Conservation (phyloP, 2,797 vertebrate species). For the Oceanodroma leucorhoa region DNA sequence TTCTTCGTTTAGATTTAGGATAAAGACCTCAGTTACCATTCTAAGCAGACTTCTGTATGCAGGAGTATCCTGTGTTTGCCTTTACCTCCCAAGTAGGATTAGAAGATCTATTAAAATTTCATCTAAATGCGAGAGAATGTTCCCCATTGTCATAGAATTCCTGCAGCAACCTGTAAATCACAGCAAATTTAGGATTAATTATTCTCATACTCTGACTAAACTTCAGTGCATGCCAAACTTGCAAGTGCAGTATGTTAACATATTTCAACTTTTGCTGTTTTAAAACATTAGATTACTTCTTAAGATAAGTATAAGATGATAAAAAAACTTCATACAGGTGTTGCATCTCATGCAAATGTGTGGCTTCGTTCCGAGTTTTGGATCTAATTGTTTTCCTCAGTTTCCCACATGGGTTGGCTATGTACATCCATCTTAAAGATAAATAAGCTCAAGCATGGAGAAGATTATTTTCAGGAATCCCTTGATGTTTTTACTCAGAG, state of each 20-base stretch:
- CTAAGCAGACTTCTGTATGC: not conserved
- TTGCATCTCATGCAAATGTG: not conserved
- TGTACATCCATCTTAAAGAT: not conserved
- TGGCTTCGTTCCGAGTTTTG: not conserved
- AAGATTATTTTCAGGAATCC: not conserved
- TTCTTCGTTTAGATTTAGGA: not conserved
- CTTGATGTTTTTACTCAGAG: not conserved
- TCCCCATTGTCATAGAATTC: not conserved
- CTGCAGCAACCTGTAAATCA: not conserved
- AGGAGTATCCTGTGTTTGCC: not conserved
- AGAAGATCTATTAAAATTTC: not conserved
- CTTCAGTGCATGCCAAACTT: not conserved
- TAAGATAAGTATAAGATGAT: not conserved
- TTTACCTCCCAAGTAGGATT: not conserved
- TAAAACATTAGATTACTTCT: not conserved
- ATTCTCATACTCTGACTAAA: not conserved
- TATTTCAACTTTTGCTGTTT: not conserved
- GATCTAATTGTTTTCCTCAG: not conserved
- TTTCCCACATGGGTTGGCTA: rapidly evolving
- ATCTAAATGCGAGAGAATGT: not conserved
- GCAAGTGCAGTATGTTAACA: not conserved
- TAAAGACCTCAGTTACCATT: not conserved
- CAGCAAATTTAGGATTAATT: not conserved
- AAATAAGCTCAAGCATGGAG: not conserved
- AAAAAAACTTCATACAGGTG: not conserved